A percentile compares a stretch with the other conserved stretches of the same genome.
phyloP scores from a whole-genome alignment of 2,113 vertebrate species.

The Malurus melanocephalus region DNA sequence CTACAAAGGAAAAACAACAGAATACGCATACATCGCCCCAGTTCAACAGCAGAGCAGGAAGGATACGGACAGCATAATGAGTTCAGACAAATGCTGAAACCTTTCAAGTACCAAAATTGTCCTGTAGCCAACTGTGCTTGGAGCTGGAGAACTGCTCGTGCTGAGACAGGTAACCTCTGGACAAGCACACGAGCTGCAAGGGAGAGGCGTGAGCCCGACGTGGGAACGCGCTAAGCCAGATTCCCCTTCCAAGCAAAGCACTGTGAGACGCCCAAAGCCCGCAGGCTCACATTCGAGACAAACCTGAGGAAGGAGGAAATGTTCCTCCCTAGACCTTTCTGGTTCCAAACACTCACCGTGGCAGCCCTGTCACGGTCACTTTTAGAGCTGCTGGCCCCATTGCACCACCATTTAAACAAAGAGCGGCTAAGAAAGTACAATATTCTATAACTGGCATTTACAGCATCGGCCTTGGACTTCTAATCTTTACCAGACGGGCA shows the following conservation, averaged over 20 bases:
- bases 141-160: neutral
- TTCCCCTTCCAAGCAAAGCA: neutral
- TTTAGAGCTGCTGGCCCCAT: slow-evolving; percentile 50
- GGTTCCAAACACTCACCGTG: slow-evolving; percentile 7
- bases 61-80: neutral
- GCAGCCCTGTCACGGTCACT: neutral
- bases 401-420: slow-evolving; percentile 75
- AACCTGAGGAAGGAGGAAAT: neutral
- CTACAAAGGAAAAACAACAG: neutral
- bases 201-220: accelerated
- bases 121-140: neutral
- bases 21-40: neutral
- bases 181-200: neutral
- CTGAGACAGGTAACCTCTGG: neutral
- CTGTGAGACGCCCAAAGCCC: neutral
- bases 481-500: slow-evolving; percentile 90
- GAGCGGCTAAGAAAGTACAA: slow-evolving; percentile 66
- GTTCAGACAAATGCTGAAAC: neutral
- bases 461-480: slow-evolving; percentile 90
- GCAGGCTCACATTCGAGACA: neutral
- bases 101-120: neutral
- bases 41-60: neutral
- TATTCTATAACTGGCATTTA: slow-evolving; percentile 81
- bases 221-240: neutral
- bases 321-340: neutral